These are phyloP conservation scores for Villa cingulata DNA, from an alignment of 2,888 invertebrate genomes.

Conservation along the genomic window DNA sequence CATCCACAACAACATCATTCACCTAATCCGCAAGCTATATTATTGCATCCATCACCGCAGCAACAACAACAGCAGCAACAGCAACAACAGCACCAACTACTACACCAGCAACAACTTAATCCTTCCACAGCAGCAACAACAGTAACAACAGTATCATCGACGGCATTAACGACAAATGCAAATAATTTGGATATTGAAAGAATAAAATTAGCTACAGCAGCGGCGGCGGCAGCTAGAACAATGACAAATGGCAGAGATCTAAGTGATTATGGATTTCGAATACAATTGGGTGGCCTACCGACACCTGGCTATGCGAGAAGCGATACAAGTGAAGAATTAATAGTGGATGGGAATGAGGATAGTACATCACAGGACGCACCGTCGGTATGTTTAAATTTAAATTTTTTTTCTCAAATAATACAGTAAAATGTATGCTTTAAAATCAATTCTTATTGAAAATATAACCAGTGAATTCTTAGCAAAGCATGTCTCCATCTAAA, in stretches of 20 bases:
- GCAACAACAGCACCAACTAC: conserved; percentile 6
- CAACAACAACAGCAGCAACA: conserved; percentile 11
- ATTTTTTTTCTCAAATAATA: no score
- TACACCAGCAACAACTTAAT: conserved; percentile 13
- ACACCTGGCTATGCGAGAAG: conserved; percentile 34
- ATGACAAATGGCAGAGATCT: conserved; percentile 24
- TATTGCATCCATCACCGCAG: conserved; percentile 14
- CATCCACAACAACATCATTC: neutral
- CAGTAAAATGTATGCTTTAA: no score
- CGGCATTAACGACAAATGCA: conserved; percentile 8
- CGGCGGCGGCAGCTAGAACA: conserved; percentile 21
- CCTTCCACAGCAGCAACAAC: conserved; percentile 14
- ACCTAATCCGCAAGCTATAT: no score
- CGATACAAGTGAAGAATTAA: conserved; percentile 36
- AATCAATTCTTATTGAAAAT: no score
- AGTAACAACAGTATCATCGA: conserved; percentile 10
- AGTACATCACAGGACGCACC: conserved; percentile 35
- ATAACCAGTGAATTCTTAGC: no score
- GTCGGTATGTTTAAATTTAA: conserved; percentile 29
- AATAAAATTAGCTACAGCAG: conserved; percentile 33
- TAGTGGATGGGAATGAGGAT: conserved; percentile 36
- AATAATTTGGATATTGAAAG: conserved; percentile 33
- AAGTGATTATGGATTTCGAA: conserved; percentile 37
- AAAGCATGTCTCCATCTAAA: no score
- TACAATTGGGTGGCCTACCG: conserved; percentile 35